Conservation (phyloP, 1,140 invertebrate species). For the Aethina tumida region DNA sequence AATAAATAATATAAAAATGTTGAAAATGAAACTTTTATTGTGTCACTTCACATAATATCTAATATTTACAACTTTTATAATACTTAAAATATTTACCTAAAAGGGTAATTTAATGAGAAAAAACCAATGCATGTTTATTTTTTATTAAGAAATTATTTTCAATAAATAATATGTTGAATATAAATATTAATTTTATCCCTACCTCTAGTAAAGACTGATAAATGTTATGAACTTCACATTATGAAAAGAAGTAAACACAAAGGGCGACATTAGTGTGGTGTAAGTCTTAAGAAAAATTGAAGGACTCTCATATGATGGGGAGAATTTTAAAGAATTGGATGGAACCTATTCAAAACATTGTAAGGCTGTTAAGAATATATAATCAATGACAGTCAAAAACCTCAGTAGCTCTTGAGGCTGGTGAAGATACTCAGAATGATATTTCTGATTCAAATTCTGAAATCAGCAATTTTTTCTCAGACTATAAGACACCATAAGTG, state of each 20-base stretch:
- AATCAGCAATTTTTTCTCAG: too few species aligned
- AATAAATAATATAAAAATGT: too few species aligned
- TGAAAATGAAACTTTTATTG: too few species aligned
- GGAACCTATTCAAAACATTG: conserved; percentile 43
- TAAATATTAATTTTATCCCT: too few species aligned
- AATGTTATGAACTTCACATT: conserved; percentile 58
- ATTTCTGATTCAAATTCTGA: conserved; percentile 53
- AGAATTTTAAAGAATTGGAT: conserved; percentile 53
- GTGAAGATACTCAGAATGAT: conserved; percentile 41
- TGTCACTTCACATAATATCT: too few species aligned
- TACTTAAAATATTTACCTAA: too few species aligned
- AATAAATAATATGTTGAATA: too few species aligned
- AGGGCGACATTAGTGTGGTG: conserved; percentile 40
- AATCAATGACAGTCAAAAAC: conserved; percentile 15
- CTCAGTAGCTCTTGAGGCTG: conserved; percentile 27
- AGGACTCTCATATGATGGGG: conserved; percentile 57
- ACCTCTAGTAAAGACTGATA: too few species aligned
- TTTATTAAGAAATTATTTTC: too few species aligned
- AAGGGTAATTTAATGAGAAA: too few species aligned
- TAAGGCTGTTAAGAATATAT: conserved; percentile 36
- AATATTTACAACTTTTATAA: too few species aligned
- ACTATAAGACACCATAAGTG: conserved; percentile 27
- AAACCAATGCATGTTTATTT: too few species aligned
- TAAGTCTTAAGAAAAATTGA: conserved; percentile 77
- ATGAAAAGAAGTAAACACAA: conserved; percentile 30